Evolutionary conservation across 1,140 invertebrate genomes (phyloP).

Genomic region (Drosophila mojavensis): DNA sequence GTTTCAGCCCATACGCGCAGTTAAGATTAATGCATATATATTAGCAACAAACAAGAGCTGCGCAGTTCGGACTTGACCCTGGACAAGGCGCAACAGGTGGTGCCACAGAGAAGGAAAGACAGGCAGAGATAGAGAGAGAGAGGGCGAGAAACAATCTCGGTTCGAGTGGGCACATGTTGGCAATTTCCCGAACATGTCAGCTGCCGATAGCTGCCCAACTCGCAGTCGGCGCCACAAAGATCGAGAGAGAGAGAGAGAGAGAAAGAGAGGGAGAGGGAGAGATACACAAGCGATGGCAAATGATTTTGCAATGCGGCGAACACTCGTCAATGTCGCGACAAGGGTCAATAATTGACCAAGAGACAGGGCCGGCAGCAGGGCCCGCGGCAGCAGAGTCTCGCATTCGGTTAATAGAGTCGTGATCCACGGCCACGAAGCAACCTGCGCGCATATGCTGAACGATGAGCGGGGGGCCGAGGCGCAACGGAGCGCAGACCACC

Average conservation of each 20-base stretch:
- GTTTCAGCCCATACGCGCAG: neutral
- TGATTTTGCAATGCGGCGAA: constrained; percentile 41
- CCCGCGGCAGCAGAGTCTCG: neutral
- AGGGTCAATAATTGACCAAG: constrained; percentile 50
- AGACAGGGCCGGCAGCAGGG: constrained; percentile 1
- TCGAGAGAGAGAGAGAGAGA: neutral
- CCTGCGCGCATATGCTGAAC: constrained; percentile 36
- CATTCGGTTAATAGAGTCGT: constrained; percentile 67
- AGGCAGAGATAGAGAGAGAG: neutral
- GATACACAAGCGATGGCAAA: constrained; percentile 19
- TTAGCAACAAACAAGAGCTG: constrained; percentile 49
- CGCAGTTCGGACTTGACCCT: constrained; percentile 64
- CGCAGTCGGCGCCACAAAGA: constrained; percentile 28
- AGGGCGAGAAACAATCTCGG: constrained; percentile 28
- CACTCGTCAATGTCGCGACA: constrained; percentile 61
- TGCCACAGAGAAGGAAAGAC: constrained; percentile 12
- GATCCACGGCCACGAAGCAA: constrained; percentile 68
- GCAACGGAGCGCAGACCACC: constrained; percentile 57
- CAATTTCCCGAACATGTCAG: constrained; percentile 56
- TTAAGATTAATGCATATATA: constrained; percentile 51
- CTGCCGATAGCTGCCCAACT: constrained; percentile 13
- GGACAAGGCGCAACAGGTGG: constrained; percentile 66
- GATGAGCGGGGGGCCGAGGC: too few species aligned
- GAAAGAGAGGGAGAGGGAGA: neutral
- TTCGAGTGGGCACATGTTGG: constrained; percentile 57